Evolutionary conservation across 1,140 invertebrate species (phyloP).

Genomic region (Anadara kagoshimensis): DNA sequence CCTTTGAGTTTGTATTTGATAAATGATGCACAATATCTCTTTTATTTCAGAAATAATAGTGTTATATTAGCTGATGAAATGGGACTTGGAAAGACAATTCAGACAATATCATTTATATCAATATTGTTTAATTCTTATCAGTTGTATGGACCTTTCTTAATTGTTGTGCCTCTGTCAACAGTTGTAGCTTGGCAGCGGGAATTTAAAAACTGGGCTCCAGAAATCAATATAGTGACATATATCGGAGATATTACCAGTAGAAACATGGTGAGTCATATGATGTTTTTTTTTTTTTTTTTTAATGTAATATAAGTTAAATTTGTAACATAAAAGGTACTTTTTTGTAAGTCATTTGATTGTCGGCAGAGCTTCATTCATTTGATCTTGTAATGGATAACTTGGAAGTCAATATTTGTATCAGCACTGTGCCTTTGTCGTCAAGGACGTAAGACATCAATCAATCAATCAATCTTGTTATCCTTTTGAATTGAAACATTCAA

Average conservation of each 20-base stretch:
- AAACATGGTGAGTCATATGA: constrained; percentile 69
- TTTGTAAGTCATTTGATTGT: not conserved
- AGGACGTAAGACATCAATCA: too few species aligned
- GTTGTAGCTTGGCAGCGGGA: constrained; percentile 76
- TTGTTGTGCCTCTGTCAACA: constrained; percentile 77
- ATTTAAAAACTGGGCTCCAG: constrained; percentile 75
- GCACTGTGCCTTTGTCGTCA: too few species aligned
- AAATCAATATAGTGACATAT: constrained; percentile 76
- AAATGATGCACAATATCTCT: not conserved
- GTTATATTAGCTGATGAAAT: constrained; percentile 77
- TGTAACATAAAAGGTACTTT: not conserved
- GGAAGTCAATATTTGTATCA: too few species aligned
- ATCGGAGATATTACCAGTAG: constrained; percentile 79
- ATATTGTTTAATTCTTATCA: constrained; percentile 73
- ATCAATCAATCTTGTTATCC: too few species aligned
- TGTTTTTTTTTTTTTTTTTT: constrained; percentile 10
- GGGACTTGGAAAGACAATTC: constrained; percentile 77
- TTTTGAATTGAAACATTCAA: too few species aligned
- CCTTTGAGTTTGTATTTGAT: too few species aligned
- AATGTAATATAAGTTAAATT: not conserved
- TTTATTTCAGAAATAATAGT: constrained; percentile 68
- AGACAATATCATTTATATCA: constrained; percentile 75
- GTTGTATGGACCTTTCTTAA: constrained; percentile 75
- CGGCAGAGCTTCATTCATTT: not conserved
- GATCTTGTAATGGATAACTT: too few species aligned